These are phyloP conservation scores for Eolophus roseicapilla DNA, from an alignment of 2,113 vertebrate genomes.

Conservation along the genomic window DNA sequence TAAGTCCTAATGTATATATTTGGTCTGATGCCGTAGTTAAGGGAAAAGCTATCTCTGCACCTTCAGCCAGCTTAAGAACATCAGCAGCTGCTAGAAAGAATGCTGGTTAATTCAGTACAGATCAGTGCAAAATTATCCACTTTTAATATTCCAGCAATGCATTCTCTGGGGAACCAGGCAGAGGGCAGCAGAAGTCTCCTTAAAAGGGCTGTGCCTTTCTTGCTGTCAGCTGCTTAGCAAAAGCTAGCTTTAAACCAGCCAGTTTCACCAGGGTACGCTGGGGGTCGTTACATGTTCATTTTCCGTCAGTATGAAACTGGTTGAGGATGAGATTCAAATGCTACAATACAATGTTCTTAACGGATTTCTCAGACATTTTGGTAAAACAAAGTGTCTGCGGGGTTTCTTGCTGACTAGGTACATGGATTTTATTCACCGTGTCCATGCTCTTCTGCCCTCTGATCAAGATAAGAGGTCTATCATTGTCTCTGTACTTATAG, in stretches of 20 bases:
- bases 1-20: fast-evolving
- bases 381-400: fast-evolving
- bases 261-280: fast-evolving
- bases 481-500: neutral
- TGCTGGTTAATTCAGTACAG: neutral
- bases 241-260: neutral
- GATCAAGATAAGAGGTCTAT: neutral
- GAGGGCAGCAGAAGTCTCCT: constrained; percentile 27
- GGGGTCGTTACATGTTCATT: neutral
- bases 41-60: neutral
- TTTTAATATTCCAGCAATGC: neutral
- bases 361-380: neutral
- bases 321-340: neutral
- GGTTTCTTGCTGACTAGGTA: neutral
- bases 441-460: neutral
- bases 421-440: neutral
- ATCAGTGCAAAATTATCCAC: fast-evolving
- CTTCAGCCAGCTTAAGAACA: neutral
- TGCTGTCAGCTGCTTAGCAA: neutral
- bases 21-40: neutral
- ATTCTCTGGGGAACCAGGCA: neutral
- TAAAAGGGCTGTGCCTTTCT: neutral
- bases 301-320: neutral
- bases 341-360: neutral
- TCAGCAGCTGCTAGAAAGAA: neutral